Conservation (phyloP, 2,888 invertebrate genomes). For the Hesperia comma region DNA sequence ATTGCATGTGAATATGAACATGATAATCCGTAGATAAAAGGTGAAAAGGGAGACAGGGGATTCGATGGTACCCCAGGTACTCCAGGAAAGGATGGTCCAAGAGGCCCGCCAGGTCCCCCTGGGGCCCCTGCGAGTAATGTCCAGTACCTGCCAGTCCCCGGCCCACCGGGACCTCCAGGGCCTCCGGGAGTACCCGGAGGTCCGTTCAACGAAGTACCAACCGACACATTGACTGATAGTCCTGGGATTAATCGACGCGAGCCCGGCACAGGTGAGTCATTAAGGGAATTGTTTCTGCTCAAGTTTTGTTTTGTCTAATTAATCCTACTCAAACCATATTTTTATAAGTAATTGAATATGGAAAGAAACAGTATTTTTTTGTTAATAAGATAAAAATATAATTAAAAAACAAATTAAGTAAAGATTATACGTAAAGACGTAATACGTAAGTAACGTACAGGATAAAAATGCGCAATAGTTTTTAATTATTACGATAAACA, state of each 20-base stretch:
- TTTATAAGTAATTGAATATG: too few relatives aligned
- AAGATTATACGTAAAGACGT: too few relatives aligned
- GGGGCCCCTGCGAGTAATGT: conserved; percentile 79
- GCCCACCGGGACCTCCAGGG: conserved; percentile 89
- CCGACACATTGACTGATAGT: conserved; percentile 73
- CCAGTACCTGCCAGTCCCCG: conserved; percentile 89
- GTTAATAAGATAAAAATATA: too few relatives aligned
- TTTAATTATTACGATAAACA: too few relatives aligned
- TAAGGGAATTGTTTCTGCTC: conserved; percentile 21
- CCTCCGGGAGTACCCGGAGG: conserved; percentile 74
- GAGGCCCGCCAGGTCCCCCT: conserved; percentile 87
- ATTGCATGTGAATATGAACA: too few relatives aligned
- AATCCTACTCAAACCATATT: background rate
- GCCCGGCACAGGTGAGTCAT: conserved; percentile 58
- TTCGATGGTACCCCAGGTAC: conserved; percentile 84
- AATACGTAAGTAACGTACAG: too few relatives aligned
- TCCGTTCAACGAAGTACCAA: conserved; percentile 60
- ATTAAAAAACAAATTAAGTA: too few relatives aligned
- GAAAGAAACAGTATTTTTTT: too few relatives aligned
- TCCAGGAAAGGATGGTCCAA: conserved; percentile 79
- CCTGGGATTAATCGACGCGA: conserved; percentile 70
- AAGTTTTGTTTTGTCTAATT: conserved; percentile 22
- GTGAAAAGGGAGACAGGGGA: conserved; percentile 89
- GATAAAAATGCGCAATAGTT: too few relatives aligned
- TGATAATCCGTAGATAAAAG: conserved; percentile 69